These are phyloP conservation scores for Hyles lineata DNA, from an alignment of 2,888 invertebrate species.

Conservation along the genomic window DNA sequence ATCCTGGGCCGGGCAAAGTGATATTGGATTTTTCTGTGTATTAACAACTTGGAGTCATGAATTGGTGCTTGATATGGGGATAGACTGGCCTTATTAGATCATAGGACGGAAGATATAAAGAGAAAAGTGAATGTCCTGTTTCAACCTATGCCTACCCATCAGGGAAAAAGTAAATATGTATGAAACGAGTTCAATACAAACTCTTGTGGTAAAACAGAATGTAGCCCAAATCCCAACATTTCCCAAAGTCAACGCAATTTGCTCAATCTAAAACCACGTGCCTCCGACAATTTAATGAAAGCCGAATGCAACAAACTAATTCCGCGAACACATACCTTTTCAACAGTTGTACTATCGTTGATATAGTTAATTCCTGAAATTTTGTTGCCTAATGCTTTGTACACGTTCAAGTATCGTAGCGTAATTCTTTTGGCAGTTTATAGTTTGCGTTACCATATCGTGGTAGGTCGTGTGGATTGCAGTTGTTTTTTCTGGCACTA, in stretches of 20 bases:
- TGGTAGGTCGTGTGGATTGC: not conserved
- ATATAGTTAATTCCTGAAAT: conserved; percentile 8
- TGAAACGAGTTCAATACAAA: no score
- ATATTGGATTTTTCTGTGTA: no score
- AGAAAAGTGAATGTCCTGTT: no score
- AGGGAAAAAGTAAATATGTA: no score
- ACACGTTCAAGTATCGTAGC: not conserved
- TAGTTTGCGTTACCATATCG: not conserved
- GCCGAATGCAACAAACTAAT: not conserved
- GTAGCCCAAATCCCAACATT: no score
- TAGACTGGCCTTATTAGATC: no score
- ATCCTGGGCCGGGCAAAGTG: no score
- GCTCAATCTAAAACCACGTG: not conserved
- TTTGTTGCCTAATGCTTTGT: not conserved
- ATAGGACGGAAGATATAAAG: no score
- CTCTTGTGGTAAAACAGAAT: no score
- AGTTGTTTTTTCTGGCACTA: not conserved
- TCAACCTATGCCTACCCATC: no score
- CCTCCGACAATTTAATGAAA: not conserved
- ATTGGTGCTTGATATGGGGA: no score
- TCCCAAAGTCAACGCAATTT: not conserved
- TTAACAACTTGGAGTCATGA: no score
- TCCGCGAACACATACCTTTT: not conserved
- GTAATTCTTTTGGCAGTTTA: not conserved
- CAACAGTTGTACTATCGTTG: not conserved